Evolutionary conservation across 2,113 vertebrate genomes (phyloP), one percentile per base, ranked within the genome.

Genomic region (Empidonax traillii): DNA sequence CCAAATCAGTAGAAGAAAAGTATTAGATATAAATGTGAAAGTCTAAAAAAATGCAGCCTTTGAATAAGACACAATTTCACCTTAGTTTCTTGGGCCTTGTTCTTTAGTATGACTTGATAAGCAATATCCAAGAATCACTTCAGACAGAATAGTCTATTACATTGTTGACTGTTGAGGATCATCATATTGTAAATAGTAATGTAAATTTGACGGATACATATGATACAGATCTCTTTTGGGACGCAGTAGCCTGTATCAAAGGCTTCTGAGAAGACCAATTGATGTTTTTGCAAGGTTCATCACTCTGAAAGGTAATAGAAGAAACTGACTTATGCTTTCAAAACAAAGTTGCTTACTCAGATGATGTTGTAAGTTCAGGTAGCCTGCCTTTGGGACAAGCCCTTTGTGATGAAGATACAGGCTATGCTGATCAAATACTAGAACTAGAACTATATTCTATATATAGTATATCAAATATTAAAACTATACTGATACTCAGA

Each of bases 231-330:
- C 10, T 51, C 3, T 80, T 52, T 52, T 66, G 7, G 2, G 11
- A 75, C 16, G 6, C 39, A 76, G 18, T 2, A 71, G 39, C 7
- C 35, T 75, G 33, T 8, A 49, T 55, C 27, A 6, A 74, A 74
- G n/a, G 6, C 22, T 25, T 10, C 10, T 0, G 1, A 79, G 56
- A 80, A 51, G 61, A 44, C 5, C 1, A 1, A 7, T 0, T 30
- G 30, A 16, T 14, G 4, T 20, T 80, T 87, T 75, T 51, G 35
- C 12, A 22, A 51, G 28, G 24, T 31, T 55, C 10, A 25, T 46
- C 24, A 17, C 13, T 65, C 51, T 66, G 55, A 46, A 80, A 84
- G 5, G 22, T 37, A 43, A 30, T 25, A 49, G 31, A 84, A 66
- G 35, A 55, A 84, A 39, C 6, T 17, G 12, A 61, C 14, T n/a